Conservation (phyloP, 2,888 invertebrate genomes). For the Plagiodera versicolora region DNA sequence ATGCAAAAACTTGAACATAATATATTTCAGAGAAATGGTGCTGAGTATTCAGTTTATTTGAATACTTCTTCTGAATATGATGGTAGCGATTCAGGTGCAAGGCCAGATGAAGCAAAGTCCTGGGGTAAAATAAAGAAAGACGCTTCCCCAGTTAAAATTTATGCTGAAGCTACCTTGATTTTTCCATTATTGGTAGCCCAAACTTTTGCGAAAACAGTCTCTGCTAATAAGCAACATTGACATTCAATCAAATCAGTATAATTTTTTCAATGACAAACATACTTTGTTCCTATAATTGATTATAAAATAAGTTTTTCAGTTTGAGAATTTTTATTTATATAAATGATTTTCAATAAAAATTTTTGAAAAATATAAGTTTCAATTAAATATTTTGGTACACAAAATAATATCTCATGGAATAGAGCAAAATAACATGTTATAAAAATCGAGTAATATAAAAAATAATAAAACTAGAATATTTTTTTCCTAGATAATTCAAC, state of each 20-base stretch:
- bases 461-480: slow-evolving; percentile 16
- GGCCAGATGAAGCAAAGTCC: slow-evolving; percentile 97
- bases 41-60: slow-evolving; percentile 92
- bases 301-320: neutral
- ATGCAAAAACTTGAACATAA: neutral
- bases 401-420: too few species aligned
- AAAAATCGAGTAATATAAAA: slow-evolving; percentile 9
- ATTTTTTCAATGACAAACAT: too few species aligned
- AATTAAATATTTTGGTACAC: neutral
- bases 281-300: too few species aligned
- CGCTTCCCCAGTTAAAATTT: slow-evolving; percentile 88
- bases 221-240: neutral
- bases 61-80: slow-evolving; percentile 97
- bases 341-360: neutral
- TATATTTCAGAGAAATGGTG: slow-evolving; percentile 80
- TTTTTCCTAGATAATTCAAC: slow-evolving; percentile 60
- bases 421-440: too few species aligned
- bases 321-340: neutral
- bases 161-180: slow-evolving; percentile 90
- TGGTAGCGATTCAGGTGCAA: slow-evolving; percentile 96
- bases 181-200: slow-evolving; percentile 95
- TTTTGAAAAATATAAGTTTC: too few species aligned
- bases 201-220: slow-evolving; percentile 74
- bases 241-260: too few species aligned
- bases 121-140: slow-evolving; percentile 96